Conservation (phyloP, 1,140 invertebrate species). For the Brachionus manjavacas region DNA sequence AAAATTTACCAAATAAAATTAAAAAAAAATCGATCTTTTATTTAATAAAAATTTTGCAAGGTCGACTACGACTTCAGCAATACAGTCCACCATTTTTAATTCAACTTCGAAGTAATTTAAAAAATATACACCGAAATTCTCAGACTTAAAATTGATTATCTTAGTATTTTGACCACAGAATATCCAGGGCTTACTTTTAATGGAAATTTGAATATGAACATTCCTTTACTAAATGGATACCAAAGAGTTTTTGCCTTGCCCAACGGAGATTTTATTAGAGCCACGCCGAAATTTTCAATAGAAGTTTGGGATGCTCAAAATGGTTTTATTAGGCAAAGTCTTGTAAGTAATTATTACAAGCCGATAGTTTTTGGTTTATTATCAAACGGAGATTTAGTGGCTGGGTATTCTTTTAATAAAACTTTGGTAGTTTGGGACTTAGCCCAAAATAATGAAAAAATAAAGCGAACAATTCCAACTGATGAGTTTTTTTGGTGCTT, state of each 20-base stretch:
- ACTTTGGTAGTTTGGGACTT: neutral
- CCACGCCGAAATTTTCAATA: neutral
- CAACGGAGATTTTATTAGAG: neutral
- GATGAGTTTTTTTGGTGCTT: neutral
- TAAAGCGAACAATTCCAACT: neutral
- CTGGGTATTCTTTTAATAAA: neutral
- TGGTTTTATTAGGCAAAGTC: neutral
- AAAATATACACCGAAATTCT: neutral
- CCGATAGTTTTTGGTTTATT: neutral
- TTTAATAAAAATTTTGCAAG: neutral
- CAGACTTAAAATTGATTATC: neutral
- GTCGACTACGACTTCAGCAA: neutral
- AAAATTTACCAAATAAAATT: neutral
- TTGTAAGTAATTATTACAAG: neutral
- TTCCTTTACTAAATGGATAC: neutral
- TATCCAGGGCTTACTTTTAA: neutral
- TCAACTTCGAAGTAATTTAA: neutral
- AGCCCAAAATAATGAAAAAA: neutral
- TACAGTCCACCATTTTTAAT: neutral
- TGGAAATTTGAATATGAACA: neutral
- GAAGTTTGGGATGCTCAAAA: neutral
- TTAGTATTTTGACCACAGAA: neutral
- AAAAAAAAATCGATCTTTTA: neutral
- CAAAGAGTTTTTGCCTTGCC: neutral
- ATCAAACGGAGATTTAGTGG: neutral